phyloP scores from a whole-genome alignment of 2,797 vertebrate genomes.

The Alectoris magna region DNA sequence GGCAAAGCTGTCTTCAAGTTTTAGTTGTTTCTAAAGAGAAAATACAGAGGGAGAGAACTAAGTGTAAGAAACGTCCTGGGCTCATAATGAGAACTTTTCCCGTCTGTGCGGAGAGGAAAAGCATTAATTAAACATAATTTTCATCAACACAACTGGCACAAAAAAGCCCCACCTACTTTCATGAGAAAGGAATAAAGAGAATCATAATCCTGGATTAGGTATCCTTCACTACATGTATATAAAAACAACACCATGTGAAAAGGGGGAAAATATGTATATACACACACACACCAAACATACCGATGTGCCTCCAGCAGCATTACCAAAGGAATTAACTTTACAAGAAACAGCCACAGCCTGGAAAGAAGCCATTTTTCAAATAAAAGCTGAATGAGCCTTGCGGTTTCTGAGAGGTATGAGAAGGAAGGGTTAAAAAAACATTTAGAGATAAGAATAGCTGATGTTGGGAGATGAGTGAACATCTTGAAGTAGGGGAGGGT shows the following conservation, averaged over 20 bases:
- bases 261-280: conserved; percentile 53
- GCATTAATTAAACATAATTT: conserved; percentile 64
- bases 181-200: conserved; percentile 71
- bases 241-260: conserved; percentile 73
- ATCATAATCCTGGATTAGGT: conserved; percentile 74
- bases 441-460: conserved; percentile 63
- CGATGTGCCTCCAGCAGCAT: conserved; percentile 60
- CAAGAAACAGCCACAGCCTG: conserved; percentile 63
- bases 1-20: neutral
- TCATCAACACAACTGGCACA: conserved; percentile 31
- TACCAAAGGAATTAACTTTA: conserved; percentile 68
- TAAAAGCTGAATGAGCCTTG: conserved; percentile 67
- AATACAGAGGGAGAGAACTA: neutral
- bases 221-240: conserved; percentile 59
- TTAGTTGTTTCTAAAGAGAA: neutral
- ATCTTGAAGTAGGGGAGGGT: conserved; percentile 58
- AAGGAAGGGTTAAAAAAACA: conserved; percentile 70
- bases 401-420: conserved; percentile 57
- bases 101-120: neutral
- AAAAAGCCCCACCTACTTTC: conserved; percentile 69
- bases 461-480: conserved; percentile 51
- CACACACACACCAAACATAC: conserved; percentile 62
- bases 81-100: neutral
- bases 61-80: neutral
- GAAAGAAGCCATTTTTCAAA: conserved; percentile 53